Conservation (phyloP, 1,140 invertebrate species). For the Lepidurus couesii region DNA sequence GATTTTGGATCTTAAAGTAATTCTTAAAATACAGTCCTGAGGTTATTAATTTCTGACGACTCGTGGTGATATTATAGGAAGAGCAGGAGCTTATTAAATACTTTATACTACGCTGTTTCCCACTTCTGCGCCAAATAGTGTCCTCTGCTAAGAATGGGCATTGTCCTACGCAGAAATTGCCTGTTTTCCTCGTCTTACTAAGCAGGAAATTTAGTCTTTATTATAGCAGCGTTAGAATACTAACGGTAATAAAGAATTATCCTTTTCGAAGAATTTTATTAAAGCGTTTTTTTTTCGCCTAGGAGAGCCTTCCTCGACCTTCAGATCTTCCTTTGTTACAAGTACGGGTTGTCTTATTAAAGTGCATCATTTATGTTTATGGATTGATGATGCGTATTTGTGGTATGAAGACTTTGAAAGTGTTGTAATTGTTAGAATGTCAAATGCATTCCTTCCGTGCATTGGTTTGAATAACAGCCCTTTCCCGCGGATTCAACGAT, state of each 20-base stretch:
- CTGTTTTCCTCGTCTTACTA: not conserved
- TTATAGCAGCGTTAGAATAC: not conserved
- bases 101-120: not conserved
- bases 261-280: not conserved
- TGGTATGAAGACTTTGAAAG: not conserved
- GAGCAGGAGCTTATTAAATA: not conserved
- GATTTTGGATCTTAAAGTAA: not conserved
- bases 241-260: not conserved
- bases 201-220: constrained; percentile 6
- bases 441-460: not conserved
- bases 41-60: not conserved
- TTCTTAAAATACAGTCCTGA: not conserved
- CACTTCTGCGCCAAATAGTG: not conserved
- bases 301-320: not conserved
- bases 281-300: not conserved
- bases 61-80: not conserved
- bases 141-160: not conserved
- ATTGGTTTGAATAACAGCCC: not conserved
- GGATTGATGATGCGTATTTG: not conserved
- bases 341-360: not conserved
- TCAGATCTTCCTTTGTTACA: not conserved
- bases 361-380: not conserved
- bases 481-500: not conserved
- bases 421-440: not conserved
- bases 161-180: not conserved